A percentile compares a stretch with the other conserved stretches of the same genome.
These are phyloP conservation scores for Leptogaster cylindrica DNA, from an alignment of 2,888 invertebrate species.

Conservation along the genomic window DNA sequence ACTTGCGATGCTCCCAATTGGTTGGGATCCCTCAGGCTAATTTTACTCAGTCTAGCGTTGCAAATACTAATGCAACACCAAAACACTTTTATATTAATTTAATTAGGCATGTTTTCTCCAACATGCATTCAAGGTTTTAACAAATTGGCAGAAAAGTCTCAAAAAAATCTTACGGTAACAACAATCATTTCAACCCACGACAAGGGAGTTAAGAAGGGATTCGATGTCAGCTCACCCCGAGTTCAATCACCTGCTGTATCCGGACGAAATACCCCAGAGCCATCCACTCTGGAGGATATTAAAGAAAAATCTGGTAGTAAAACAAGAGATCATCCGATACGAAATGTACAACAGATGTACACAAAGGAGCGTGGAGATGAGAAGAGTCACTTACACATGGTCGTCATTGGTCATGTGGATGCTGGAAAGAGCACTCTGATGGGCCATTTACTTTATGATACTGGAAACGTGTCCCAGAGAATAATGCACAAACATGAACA, in stretches of 20 bases:
- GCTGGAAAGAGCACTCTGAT: conserved; percentile 70
- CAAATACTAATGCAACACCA: no score
- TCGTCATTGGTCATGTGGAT: conserved; percentile 93
- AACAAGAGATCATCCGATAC: conserved; percentile 62
- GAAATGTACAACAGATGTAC: conserved; percentile 66
- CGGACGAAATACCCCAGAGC: conserved; percentile 66
- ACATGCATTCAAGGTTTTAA: no score
- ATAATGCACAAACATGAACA: conserved; percentile 96
- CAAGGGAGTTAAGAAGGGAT: conserved; percentile 51
- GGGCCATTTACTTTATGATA: conserved; percentile 88
- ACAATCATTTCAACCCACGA: conserved; percentile 53
- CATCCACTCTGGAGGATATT: conserved; percentile 50
- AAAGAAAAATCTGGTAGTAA: conserved; percentile 46
- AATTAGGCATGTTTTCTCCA: no score
- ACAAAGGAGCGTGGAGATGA: conserved; percentile 76
- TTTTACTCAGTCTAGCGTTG: no score
- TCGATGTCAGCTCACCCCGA: conserved; percentile 65
- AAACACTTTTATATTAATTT: no score
- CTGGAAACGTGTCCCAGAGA: conserved; percentile 86
- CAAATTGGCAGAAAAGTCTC: conserved; percentile 45
- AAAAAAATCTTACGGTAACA: conserved; percentile 39
- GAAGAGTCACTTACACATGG: conserved; percentile 89
- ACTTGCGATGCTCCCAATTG: no score
- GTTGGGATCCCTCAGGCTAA: no score
- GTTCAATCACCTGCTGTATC: conserved; percentile 72